Conservation (phyloP, 2,888 invertebrate genomes). For the Pheosia tremula region DNA sequence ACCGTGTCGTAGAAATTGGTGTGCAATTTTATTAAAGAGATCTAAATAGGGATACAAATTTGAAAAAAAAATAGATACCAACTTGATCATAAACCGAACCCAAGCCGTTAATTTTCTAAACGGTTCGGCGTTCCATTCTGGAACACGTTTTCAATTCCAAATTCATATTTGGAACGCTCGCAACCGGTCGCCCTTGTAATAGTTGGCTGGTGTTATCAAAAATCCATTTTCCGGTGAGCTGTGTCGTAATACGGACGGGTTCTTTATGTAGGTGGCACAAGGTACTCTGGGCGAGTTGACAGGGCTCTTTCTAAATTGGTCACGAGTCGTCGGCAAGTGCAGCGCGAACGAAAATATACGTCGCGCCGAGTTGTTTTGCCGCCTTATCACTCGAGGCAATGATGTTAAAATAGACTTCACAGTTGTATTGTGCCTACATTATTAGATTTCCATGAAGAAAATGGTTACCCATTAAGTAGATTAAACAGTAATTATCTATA, state of each 20-base stretch:
- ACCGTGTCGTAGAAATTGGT: neutral
- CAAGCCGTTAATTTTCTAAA: constrained; percentile 43
- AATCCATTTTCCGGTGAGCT: constrained; percentile 56
- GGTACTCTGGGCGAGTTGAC: constrained; percentile 51
- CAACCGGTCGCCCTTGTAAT: constrained; percentile 84
- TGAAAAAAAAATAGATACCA: neutral
- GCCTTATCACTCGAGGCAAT: constrained; percentile 79
- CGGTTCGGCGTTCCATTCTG: constrained; percentile 58
- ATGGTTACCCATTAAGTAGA: neutral
- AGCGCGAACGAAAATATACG: constrained; percentile 84
- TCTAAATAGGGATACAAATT: neutral
- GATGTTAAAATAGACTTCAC: constrained; percentile 38
- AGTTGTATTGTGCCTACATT: constrained; percentile 29
- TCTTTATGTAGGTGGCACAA: constrained; percentile 44
- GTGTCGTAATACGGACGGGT: constrained; percentile 50
- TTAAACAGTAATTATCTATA: no score
- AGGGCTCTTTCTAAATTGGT: constrained; percentile 63
- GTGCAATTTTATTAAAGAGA: neutral
- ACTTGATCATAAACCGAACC: constrained; percentile 17
- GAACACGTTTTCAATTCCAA: constrained; percentile 77
- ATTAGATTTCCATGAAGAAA: constrained; percentile 15
- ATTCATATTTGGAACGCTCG: constrained; percentile 79
- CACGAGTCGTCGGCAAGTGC: constrained; percentile 79
- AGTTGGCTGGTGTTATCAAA: constrained; percentile 83
- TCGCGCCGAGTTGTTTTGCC: constrained; percentile 82